phyloP scores from a whole-genome alignment of 1,140 invertebrate species.

The Lasioglossum baleicum region DNA sequence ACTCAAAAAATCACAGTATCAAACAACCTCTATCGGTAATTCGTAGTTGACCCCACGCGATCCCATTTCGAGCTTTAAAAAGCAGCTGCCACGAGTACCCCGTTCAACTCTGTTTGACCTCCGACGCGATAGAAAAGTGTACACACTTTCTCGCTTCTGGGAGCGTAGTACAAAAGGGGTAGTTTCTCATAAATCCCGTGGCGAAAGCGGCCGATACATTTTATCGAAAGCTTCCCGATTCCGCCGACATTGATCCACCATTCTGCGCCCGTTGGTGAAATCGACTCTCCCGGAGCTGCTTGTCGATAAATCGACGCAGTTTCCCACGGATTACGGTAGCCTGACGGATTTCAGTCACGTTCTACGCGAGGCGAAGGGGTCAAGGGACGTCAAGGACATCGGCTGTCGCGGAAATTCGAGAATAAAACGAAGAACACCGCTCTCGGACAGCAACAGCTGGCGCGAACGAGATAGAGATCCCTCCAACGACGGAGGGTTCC shows the following conservation, averaged over 20 bases:
- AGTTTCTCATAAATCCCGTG: neutral
- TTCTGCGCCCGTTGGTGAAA: neutral
- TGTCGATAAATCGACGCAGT: slow-evolving; percentile 15
- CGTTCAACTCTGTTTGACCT: neutral
- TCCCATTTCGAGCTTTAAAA: neutral
- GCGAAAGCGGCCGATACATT: neutral
- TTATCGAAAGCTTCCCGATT: neutral
- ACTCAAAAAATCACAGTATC: too few species aligned
- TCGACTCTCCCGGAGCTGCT: neutral
- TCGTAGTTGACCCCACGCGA: too few species aligned
- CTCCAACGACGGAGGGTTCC: slow-evolving; percentile 22
- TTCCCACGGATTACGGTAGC: neutral
- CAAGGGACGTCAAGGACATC: slow-evolving; percentile 28
- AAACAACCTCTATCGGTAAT: too few species aligned
- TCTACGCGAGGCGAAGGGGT: slow-evolving; percentile 18
- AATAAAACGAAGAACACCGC: slow-evolving; percentile 54
- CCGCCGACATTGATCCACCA: too few species aligned
- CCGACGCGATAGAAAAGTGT: neutral
- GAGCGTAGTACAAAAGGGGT: neutral
- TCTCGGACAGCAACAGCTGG: slow-evolving; percentile 62
- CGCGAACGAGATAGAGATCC: slow-evolving; percentile 47
- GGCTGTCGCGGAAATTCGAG: slow-evolving; percentile 42
- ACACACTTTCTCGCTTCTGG: too few species aligned
- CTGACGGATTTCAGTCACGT: slow-evolving; percentile 29
- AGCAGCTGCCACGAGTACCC: neutral